Evolutionary conservation across 2,113 vertebrate genomes (phyloP).

Genomic region (Etia nguti): DNA sequence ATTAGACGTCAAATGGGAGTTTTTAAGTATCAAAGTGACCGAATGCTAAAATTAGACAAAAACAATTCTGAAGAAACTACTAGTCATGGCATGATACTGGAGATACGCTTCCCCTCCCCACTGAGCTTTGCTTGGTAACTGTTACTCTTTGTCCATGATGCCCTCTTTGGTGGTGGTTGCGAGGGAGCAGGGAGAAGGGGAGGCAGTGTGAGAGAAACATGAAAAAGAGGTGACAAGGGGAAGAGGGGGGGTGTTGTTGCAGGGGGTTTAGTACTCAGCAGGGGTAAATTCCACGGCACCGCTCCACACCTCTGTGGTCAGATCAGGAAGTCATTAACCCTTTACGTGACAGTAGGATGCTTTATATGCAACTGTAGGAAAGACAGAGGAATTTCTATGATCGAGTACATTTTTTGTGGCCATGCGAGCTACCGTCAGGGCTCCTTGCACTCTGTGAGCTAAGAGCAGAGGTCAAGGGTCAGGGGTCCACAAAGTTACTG

Average conservation of each 20-base stretch:
- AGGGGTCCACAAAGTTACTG: slow-evolving; percentile 19
- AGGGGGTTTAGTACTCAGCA: not conserved
- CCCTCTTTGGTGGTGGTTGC: not conserved
- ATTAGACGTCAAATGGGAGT: not conserved
- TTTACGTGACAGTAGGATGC: not conserved
- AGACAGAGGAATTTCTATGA: not conserved
- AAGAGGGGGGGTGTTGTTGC: not conserved
- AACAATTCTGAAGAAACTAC: not conserved
- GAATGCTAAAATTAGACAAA: not conserved
- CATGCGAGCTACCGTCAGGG: not conserved
- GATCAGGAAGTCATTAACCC: slow-evolving; percentile 43
- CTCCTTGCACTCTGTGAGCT: not conserved
- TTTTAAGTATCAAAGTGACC: not conserved
- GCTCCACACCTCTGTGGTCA: slow-evolving; percentile 19
- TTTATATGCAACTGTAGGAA: not conserved
- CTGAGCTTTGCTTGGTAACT: not conserved
- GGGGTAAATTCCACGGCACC: slow-evolving; percentile 49
- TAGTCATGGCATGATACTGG: not conserved
- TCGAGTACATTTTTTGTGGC: not conserved
- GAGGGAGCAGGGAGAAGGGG: not conserved
- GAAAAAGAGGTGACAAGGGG: slow-evolving; percentile 14
- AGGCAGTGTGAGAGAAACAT: not conserved
- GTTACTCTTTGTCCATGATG: not conserved
- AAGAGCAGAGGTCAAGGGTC: slow-evolving; percentile 39
- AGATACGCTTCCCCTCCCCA: not conserved